Evolutionary conservation across 2,888 invertebrate species (phyloP), one percentile per base, ranked within the genome.

Genomic region (Thysanoteuthis rhombus): DNA sequence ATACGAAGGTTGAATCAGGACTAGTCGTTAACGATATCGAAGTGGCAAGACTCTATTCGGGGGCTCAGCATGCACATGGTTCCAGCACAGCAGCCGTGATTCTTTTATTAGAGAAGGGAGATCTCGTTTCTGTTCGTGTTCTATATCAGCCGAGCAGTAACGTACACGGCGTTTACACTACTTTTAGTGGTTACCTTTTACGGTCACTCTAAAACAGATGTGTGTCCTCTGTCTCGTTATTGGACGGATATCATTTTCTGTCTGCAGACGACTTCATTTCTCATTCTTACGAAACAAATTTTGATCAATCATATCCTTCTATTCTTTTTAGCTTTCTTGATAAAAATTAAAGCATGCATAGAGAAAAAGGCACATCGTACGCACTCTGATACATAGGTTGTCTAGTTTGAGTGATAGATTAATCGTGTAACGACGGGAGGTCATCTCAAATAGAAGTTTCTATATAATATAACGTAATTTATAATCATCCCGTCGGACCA

Each of bases 21-120:
- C 90, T 95, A 90, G 94, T 95, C 39, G 93, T 95, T 93, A 95
- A 95, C 92, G 94, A 94, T 93, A 95, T 95, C 42, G 95, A 95
- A 93, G 94, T 95, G 25, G 94, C 95, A 93, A 94, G 95, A 90
- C 95, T 95, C 92, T 95, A 95, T 93, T 94, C 95, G 0, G 95
- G 95, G 25, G 95, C 95, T 52, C 95, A 95, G 40, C 94, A 95
- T 94, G 95, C 95, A 25, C 95, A 95, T 93, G 95, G 95, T 93
- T 95, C 95, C 94, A 95, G 95, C 94, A 95, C 95, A 93, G 95
- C 95, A 93, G 93, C 94, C 40, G 94, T 94, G 93, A 93, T 95
- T 40, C 93, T 95, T 92, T 94, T 94, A 93, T 94, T 95, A 93
- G 94, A 94, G 93, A 94, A 93, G 92, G 95, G 95, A 25, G 95